Evolutionary conservation across 2,888 invertebrate genomes (phyloP), one percentile per base, ranked within the genome.

Genomic region (Folsomia candida): DNA sequence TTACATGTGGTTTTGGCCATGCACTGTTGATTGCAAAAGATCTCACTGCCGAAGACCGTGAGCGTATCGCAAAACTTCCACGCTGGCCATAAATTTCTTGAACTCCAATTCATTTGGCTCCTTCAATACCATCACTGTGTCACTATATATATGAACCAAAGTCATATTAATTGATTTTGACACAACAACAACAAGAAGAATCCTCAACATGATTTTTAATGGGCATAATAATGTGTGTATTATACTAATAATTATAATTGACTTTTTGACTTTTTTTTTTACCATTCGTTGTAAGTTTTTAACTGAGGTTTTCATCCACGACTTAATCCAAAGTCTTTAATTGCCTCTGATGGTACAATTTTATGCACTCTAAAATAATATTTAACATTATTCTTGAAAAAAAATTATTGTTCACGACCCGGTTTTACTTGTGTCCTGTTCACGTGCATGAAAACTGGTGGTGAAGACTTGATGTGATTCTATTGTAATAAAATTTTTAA

Each of bases 1-100:
- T 95, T 54, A 84, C 91, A 1, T 92, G 94, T 89, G 96, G 96
- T 2, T 89, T 88, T 81, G 92, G 92, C 2, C 95, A 95, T 84
- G 90, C 93, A 1, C 84, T 94, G 80, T 83, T 94, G 81, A 86
- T 91, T 64, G 89, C 87, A 20, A 83, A 87, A 25, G 87, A 88
- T 77, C 87, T 88, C 61, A 86, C 88, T 0, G 88, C 89, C 20
- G 88, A 89, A 78, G 89, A 89, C 73, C 86, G 86, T 78, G 85
- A 85, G 63, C 87, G 86, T 80, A 82, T 91, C 69, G 86, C 86
- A 63, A 86, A 87, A 75, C 84, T 90, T 73, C 87, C 88, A 25
- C 28, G 14, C 1, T 70, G 70, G 70, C 60, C 70, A 14, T 37
- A 37, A 37, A 37, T 14, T 9, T 37, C n/a, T n/a, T n/a, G n/a